These are phyloP conservation scores for Indicator maculatus DNA, from an alignment of 2,113 vertebrate genomes.

Conservation along the genomic window DNA sequence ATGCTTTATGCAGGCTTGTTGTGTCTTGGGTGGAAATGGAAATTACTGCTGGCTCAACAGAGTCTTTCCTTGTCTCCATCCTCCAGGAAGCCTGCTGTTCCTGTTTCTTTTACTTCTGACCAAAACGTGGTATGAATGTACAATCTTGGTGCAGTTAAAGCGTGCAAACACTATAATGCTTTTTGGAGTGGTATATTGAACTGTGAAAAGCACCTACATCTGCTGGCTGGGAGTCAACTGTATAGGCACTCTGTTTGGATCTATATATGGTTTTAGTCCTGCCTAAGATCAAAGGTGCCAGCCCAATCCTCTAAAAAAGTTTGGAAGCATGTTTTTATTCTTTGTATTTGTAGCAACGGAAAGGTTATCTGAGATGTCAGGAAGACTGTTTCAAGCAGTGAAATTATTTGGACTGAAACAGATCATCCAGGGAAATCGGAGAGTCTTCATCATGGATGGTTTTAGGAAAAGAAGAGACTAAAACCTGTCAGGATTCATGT, in stretches of 20 bases:
- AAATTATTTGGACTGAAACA: neutral
- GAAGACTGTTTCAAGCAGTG: neutral
- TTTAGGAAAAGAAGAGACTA: neutral
- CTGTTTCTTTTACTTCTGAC: slow-evolving; percentile 23
- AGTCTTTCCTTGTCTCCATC: neutral
- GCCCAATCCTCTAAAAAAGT: neutral
- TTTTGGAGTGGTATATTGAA: neutral
- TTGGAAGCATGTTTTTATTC: neutral
- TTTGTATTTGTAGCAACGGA: neutral
- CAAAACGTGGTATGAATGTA: neutral
- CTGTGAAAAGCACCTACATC: neutral
- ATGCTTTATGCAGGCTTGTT: neutral
- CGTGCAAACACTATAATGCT: neutral
- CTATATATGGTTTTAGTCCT: neutral
- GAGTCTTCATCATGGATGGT: neutral
- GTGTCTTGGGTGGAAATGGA: neutral
- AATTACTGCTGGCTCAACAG: neutral
- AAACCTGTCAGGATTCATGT: neutral
- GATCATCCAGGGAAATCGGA: neutral
- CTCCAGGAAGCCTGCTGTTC: neutral
- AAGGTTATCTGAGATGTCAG: neutral
- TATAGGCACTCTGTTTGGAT: neutral
- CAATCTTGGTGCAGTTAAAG: neutral
- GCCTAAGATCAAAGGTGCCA: neutral
- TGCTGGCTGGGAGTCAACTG: neutral